A percentile compares a stretch with the other conserved stretches of the same genome.
phyloP scores from a whole-genome alignment of 1,140 invertebrate species.

The Papilio helenus region DNA sequence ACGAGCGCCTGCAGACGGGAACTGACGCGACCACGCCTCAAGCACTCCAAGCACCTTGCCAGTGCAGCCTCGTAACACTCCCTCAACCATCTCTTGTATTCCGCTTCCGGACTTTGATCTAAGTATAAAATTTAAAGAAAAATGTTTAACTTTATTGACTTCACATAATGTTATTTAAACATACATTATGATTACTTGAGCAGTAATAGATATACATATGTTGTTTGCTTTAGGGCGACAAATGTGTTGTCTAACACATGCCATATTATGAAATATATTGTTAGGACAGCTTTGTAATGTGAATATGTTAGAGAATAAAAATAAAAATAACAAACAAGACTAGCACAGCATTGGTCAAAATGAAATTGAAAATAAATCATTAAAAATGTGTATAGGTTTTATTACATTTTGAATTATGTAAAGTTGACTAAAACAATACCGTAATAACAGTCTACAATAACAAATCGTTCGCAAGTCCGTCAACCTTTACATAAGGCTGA shows the following conservation, averaged over 20 bases:
- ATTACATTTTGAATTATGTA: neutral
- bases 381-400: neutral
- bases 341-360: neutral
- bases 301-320: neutral
- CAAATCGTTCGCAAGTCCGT: slow-evolving; percentile 12
- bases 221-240: neutral
- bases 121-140: slow-evolving; percentile 41
- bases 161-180: slow-evolving; percentile 22
- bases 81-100: slow-evolving; percentile 85
- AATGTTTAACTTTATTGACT: neutral
- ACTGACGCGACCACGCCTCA: slow-evolving; percentile 79
- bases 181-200: neutral
- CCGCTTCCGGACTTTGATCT: slow-evolving; percentile 84
- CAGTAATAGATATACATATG: neutral
- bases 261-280: neutral
- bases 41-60: slow-evolving; percentile 80
- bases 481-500: slow-evolving; percentile 58
- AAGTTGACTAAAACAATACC: neutral
- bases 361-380: neutral
- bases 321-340: neutral
- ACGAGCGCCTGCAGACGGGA: slow-evolving; percentile 86
- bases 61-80: slow-evolving; percentile 85
- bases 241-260: no score
- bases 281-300: neutral
- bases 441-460: slow-evolving; percentile 11